phyloP scores from a whole-genome alignment of 2,888 invertebrate species.

The Digitonthophagus gazella region DNA sequence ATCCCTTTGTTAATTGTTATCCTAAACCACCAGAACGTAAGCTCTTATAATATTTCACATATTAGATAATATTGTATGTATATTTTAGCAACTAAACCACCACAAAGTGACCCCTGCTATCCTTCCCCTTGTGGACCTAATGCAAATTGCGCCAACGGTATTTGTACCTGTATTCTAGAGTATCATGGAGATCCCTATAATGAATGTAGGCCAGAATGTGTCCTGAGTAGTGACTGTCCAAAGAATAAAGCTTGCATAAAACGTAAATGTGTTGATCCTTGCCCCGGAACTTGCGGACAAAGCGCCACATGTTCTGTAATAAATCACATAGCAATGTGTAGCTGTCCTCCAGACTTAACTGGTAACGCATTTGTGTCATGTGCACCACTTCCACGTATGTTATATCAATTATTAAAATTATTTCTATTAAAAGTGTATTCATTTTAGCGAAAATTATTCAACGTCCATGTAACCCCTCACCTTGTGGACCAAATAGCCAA shows the following conservation, averaged over 20 bases:
- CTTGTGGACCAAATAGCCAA: conserved; percentile 64
- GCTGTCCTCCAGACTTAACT: conserved; percentile 57
- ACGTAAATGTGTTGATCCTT: conserved; percentile 82
- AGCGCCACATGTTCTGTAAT: conserved; percentile 78
- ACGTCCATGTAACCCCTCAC: conserved; percentile 64
- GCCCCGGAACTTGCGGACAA: conserved; percentile 76
- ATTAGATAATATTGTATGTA: neutral
- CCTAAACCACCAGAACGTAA: conserved; percentile 39
- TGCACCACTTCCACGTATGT: conserved; percentile 47
- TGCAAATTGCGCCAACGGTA: conserved; percentile 68
- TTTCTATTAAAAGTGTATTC: neutral
- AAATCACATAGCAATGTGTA: conserved; percentile 67
- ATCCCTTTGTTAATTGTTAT: conserved; percentile 57
- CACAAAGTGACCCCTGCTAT: conserved; percentile 58
- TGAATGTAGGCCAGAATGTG: conserved; percentile 79
- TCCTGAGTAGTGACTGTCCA: conserved; percentile 75
- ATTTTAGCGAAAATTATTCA: conserved; percentile 28
- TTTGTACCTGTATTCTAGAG: conserved; percentile 72
- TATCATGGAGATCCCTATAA: conserved; percentile 77
- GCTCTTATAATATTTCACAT: neutral
- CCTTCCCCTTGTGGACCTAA: conserved; percentile 75
- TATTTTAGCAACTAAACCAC: conserved; percentile 37
- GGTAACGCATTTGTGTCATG: conserved; percentile 72
- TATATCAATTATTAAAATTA: neutral
- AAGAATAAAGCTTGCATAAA: conserved; percentile 73